These are phyloP conservation scores for Desmodus rotundus DNA, from an alignment of 2,113 vertebrate genomes.

Conservation along the genomic window DNA sequence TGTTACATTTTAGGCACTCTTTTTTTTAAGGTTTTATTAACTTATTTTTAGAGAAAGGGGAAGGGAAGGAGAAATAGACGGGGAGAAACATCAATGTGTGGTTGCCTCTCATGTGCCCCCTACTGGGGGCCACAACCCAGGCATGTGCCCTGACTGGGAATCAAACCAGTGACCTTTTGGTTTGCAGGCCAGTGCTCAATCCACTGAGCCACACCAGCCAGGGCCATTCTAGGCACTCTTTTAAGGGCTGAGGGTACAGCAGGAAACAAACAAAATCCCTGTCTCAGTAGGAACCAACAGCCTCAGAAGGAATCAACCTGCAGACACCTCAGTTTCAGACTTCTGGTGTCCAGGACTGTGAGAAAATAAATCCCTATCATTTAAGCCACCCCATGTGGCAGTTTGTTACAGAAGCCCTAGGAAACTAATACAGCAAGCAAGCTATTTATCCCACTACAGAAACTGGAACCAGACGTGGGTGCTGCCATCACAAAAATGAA, in stretches of 20 bases:
- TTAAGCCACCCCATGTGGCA: background rate
- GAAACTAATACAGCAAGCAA: background rate
- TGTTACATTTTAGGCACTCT: background rate
- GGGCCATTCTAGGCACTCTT: background rate
- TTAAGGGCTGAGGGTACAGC: background rate
- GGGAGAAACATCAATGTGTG: too few relatives aligned
- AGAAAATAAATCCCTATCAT: background rate
- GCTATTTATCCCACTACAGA: background rate
- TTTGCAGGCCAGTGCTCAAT: too few relatives aligned
- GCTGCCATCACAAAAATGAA: background rate
- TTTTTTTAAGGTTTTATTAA: too few relatives aligned
- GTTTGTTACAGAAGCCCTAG: background rate
- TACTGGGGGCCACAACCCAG: too few relatives aligned
- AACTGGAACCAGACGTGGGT: background rate
- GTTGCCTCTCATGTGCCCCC: too few relatives aligned
- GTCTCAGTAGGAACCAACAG: too few relatives aligned
- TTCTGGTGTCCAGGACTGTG: background rate
- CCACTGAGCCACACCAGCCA: too few relatives aligned
- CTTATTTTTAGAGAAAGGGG: too few relatives aligned
- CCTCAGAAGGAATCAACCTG: background rate
- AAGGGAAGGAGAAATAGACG: too few relatives aligned
- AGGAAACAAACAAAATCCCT: background rate
- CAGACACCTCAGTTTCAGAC: background rate
- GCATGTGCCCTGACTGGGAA: too few relatives aligned
- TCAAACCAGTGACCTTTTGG: too few relatives aligned